Conservation (phyloP, 1,140 invertebrate genomes). For the Pygmarrhopalites habei region DNA sequence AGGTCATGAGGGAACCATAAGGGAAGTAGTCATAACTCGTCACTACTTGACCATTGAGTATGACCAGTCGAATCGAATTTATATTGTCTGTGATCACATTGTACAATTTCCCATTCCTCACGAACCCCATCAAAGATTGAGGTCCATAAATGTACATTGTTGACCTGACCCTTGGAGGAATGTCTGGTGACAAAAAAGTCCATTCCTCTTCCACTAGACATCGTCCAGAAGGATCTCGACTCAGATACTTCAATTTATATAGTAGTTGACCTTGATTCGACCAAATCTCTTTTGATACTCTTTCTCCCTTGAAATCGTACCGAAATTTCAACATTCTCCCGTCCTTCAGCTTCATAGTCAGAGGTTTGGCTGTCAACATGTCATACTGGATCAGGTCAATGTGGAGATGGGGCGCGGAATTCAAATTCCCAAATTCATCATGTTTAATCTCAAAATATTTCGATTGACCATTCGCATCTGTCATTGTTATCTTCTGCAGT, state of each 20-base stretch:
- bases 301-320: slow-evolving; percentile 23
- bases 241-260: slow-evolving; percentile 1
- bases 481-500: background rate
- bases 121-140: slow-evolving; percentile 18
- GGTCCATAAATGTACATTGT: slow-evolving; percentile 22
- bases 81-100: slow-evolving; percentile 12
- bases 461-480: background rate
- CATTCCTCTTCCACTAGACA: background rate
- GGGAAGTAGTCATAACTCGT: slow-evolving; percentile 21
- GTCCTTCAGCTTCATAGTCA: slow-evolving; percentile 9
- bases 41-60: slow-evolving; percentile 1
- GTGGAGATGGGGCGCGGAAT: slow-evolving; percentile 11
- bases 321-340: slow-evolving; percentile 1
- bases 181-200: background rate
- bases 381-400: slow-evolving; percentile 20
- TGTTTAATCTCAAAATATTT: background rate
- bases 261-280: background rate
- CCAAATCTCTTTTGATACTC: slow-evolving; percentile 13
- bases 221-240: slow-evolving; percentile 5
- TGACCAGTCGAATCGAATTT: slow-evolving; percentile 17
- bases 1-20: slow-evolving; percentile 15
- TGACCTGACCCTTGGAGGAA: background rate
- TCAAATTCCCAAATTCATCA: slow-evolving; percentile 18
- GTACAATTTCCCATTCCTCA: slow-evolving; percentile 11
- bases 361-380: background rate